phyloP scores from a whole-genome alignment of 2,113 vertebrate genomes.

The Chrysochloris asiatica region DNA sequence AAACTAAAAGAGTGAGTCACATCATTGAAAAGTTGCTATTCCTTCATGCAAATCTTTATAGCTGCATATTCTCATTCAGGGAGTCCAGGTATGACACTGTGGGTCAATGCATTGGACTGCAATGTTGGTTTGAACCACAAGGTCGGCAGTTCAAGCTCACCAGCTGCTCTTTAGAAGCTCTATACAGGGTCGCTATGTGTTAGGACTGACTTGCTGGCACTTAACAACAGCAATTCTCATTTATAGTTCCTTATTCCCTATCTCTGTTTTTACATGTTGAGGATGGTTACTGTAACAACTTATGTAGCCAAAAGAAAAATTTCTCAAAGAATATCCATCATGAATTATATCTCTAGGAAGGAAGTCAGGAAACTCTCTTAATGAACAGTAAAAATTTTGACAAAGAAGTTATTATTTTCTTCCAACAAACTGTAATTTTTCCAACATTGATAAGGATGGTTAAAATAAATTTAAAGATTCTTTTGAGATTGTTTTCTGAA shows the following conservation, averaged over 20 bases:
- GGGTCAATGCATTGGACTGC: too few species aligned
- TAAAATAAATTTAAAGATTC: constrained; percentile 21
- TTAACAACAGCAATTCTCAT: too few species aligned
- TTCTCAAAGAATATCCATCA: neutral
- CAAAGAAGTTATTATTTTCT: neutral
- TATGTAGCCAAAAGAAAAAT: neutral
- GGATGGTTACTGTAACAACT: neutral
- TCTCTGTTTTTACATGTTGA: neutral
- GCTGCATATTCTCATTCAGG: neutral
- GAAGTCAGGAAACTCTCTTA: neutral
- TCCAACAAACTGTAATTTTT: neutral
- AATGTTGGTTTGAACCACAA: too few species aligned
- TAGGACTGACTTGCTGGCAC: too few species aligned
- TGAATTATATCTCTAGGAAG: neutral
- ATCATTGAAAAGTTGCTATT: neutral
- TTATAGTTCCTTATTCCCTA: neutral
- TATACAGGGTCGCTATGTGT: too few species aligned
- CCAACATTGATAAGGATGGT: neutral
- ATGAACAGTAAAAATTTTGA: neutral
- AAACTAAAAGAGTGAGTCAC: neutral
- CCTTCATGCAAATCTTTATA: neutral
- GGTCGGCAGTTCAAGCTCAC: too few species aligned
- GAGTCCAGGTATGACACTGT: too few species aligned
- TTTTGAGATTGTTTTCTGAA: neutral
- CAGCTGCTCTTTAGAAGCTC: too few species aligned